Percentiles rank a stretch among this genome's conserved stretches.
Evolutionary conservation across 2,113 vertebrate species (phyloP).

Genomic region (Microtus richardsoni): DNA sequence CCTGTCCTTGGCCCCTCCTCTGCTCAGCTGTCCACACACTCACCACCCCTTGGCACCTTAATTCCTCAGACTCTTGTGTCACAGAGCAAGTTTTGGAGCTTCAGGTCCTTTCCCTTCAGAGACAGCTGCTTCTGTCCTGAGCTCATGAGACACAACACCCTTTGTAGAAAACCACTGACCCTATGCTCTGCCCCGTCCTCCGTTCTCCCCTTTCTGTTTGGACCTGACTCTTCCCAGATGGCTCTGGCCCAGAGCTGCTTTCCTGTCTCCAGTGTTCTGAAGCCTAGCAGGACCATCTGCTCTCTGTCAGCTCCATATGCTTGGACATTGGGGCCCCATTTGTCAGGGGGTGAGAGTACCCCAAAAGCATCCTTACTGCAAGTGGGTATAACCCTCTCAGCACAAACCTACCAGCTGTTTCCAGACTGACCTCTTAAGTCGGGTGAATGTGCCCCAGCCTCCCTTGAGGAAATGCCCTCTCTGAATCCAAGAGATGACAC

Average conservation of each 20-base stretch:
- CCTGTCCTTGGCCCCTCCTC: not conserved
- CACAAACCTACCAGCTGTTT: not conserved
- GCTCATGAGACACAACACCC: not conserved
- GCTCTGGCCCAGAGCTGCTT: not conserved
- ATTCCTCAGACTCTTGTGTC: not conserved
- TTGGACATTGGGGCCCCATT: not conserved
- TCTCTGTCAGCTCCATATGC: fast-evolving
- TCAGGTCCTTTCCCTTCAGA: not conserved
- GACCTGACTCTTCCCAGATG: not conserved
- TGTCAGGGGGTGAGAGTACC: too few species aligned
- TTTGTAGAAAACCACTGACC: not conserved
- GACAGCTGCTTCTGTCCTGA: not conserved
- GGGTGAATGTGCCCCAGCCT: not conserved
- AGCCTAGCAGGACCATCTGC: not conserved
- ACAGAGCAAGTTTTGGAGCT: not conserved
- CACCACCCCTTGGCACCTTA: not conserved
- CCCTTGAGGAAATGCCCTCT: not conserved
- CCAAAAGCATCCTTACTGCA: not conserved
- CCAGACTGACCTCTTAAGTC: not conserved
- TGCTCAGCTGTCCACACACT: not conserved
- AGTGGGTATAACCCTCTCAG: not conserved
- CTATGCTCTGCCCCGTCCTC: not conserved
- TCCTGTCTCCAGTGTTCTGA: too few species aligned
- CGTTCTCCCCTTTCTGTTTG: not conserved
- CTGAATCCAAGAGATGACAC: not conserved